These are phyloP conservation scores for Malaclemys terrapin DNA, from an alignment of 2,113 vertebrate species.

Conservation along the genomic window DNA sequence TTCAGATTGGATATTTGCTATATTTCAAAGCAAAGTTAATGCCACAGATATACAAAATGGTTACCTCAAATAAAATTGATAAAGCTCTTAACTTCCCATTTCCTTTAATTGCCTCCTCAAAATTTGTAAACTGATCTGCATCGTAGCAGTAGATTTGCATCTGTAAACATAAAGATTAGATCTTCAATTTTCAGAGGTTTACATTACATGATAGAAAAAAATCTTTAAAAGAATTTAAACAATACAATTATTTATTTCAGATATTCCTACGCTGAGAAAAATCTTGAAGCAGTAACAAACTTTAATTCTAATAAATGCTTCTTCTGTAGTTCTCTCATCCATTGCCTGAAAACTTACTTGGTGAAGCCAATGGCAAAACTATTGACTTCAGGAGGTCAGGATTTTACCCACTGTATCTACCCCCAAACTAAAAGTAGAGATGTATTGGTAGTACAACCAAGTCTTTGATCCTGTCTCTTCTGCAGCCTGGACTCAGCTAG, in stretches of 20 bases:
- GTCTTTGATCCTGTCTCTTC: background rate
- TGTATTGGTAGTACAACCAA: background rate
- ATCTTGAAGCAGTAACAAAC: background rate
- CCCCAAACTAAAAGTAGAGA: background rate
- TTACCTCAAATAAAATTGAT: slow-evolving; percentile 94
- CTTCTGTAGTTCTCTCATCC: background rate
- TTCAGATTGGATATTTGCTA: slow-evolving; percentile 13
- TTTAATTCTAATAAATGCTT: background rate
- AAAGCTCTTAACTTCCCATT: slow-evolving; percentile 91
- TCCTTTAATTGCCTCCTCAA: slow-evolving; percentile 89
- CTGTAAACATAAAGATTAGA: slow-evolving; percentile 77
- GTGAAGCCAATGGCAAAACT: background rate
- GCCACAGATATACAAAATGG: slow-evolving; percentile 42
- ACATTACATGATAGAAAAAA: background rate
- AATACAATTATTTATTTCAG: background rate
- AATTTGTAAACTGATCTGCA: slow-evolving; percentile 81
- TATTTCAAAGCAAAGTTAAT: slow-evolving; percentile 42
- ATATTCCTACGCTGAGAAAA: background rate
- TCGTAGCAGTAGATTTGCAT: slow-evolving; percentile 99
- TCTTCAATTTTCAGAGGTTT: slow-evolving; percentile 4
- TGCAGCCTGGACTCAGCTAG: background rate
- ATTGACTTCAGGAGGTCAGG: background rate
- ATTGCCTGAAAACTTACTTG: background rate
- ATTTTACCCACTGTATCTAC: background rate
- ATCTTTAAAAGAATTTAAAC: background rate